phyloP scores from a whole-genome alignment of 2,888 invertebrate genomes.

The Cryptocephalus primarius region DNA sequence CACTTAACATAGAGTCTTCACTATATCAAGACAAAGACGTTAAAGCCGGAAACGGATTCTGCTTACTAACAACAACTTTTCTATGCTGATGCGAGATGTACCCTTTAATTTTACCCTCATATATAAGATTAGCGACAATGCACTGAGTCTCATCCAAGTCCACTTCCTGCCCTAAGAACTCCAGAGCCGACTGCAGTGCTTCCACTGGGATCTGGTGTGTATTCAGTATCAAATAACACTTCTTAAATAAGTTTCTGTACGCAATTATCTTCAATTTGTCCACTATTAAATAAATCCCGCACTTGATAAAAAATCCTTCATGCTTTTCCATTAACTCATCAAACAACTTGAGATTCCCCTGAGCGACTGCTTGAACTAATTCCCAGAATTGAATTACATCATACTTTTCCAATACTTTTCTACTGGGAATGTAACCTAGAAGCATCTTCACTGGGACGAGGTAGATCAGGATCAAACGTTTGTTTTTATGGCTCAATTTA shows the following conservation, averaged over 20 bases:
- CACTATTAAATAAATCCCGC: conserved; percentile 94
- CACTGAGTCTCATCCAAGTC: conserved; percentile 93
- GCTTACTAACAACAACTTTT: conserved; percentile 94
- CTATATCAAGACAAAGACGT: conserved; percentile 43
- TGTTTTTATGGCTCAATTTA: conserved; percentile 69
- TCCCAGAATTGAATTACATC: conserved; percentile 86
- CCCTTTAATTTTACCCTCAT: conserved; percentile 94
- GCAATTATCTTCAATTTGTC: conserved; percentile 93
- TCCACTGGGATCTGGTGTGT: conserved; percentile 83
- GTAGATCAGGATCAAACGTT: conserved; percentile 86
- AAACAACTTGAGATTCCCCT: conserved; percentile 77
- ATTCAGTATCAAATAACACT: conserved; percentile 66
- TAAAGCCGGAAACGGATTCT: conserved; percentile 84
- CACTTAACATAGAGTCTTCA: no score
- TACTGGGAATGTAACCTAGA: conserved; percentile 87
- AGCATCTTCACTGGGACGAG: conserved; percentile 96
- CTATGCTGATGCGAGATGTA: conserved; percentile 96
- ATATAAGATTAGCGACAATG: conserved; percentile 92
- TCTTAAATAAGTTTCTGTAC: conserved; percentile 91
- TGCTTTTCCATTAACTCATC: conserved; percentile 76
- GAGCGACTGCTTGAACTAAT: conserved; percentile 76
- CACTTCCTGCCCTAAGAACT: conserved; percentile 74
- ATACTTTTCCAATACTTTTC: conserved; percentile 72
- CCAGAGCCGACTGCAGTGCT: conserved; percentile 71
- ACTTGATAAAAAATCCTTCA: conserved; percentile 87